Conservation (phyloP, 1,140 invertebrate species). For the Cydia amplana region DNA sequence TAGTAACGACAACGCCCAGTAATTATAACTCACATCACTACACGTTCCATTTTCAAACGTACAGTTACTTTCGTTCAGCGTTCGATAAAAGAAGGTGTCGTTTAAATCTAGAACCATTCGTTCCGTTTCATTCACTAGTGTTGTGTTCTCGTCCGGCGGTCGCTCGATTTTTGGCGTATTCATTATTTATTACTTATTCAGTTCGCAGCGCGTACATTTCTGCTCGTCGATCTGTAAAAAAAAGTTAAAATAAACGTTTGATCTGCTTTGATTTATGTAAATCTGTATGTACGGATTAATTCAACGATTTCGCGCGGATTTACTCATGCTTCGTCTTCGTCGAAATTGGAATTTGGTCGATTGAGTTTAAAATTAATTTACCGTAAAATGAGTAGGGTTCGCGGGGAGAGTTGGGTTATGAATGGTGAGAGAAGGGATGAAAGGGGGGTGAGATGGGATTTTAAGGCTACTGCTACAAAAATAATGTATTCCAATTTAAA, state of each 20-base stretch:
- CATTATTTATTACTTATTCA: constrained; percentile 17
- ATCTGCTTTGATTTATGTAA: neutral
- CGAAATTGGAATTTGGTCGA: neutral
- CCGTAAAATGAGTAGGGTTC: no score
- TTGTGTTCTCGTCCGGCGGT: constrained; percentile 11
- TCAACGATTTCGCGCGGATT: neutral
- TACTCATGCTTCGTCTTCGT: neutral
- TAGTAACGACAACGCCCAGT: constrained; percentile 92
- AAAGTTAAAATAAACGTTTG: neutral
- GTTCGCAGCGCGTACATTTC: neutral
- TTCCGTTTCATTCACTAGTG: constrained; percentile 5
- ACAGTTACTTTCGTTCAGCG: constrained; percentile 9
- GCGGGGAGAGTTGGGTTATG: no score
- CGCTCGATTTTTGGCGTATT: neutral
- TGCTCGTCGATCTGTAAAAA: constrained; percentile 9
- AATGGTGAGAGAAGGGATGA: no score
- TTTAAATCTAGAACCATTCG: constrained; percentile 26
- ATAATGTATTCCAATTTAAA: no score
- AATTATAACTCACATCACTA: constrained; percentile 79
- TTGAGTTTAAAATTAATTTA: neutral
- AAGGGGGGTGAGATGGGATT: no score
- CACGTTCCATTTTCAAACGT: constrained; percentile 13
- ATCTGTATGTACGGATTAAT: no score
- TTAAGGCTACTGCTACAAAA: no score
- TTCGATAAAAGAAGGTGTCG: constrained; percentile 16